Evolutionary conservation across 30 jellyfish, hydroid and myxozoan genomes (phyloP).

Genomic region (Mastigias papua): DNA sequence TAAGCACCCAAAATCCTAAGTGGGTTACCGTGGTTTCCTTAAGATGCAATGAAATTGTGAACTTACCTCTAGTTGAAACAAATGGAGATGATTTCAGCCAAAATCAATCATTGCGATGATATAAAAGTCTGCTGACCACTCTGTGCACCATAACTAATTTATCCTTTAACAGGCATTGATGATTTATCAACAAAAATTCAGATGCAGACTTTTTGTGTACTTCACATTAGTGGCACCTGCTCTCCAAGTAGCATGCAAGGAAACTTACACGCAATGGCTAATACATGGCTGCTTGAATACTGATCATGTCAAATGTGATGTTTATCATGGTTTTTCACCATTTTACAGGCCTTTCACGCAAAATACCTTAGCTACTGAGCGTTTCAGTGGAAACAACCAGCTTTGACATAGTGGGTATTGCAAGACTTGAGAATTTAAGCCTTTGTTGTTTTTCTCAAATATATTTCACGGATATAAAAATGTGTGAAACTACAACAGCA

Average conservation of each 20-base stretch:
- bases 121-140: not conserved
- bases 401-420: not conserved
- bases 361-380: not conserved
- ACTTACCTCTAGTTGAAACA: not conserved
- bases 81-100: not conserved
- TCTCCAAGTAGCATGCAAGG: not conserved
- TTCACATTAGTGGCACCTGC: not conserved
- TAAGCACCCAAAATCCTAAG: too few species aligned
- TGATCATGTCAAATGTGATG: not conserved
- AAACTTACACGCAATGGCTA: not conserved
- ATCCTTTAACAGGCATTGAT: too few species aligned
- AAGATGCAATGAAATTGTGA: not conserved
- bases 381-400: not conserved
- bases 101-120: not conserved
- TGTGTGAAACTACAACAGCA: conserved; percentile 1
- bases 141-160: too few species aligned
- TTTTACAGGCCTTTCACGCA: not conserved
- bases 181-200: not conserved
- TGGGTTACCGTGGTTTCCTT: too few species aligned
- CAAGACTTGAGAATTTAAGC: not conserved
- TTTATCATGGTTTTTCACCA: not conserved
- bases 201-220: not conserved
- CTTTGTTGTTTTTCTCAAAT: not conserved
- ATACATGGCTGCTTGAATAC: not conserved
- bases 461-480: conserved; percentile 1